Conservation (phyloP, 2,888 invertebrate species). For the Amblyteles armatorius region DNA sequence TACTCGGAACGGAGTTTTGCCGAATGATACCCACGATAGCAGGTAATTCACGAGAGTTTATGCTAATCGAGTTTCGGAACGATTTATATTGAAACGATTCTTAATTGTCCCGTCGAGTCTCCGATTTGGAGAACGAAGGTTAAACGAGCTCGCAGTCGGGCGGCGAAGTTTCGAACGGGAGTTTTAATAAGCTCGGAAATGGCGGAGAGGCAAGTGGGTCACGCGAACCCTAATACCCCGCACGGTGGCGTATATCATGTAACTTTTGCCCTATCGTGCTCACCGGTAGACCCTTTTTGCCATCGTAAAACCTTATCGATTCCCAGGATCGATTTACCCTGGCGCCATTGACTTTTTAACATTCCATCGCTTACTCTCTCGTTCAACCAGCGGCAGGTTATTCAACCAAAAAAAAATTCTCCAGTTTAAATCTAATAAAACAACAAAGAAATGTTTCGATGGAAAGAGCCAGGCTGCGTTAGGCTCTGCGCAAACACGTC, state of each 20-base stretch:
- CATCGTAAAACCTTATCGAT: constrained; percentile 53
- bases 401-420: not conserved
- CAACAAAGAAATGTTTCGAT: constrained; percentile 6
- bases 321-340: constrained; percentile 47
- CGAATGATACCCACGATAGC: not conserved
- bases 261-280: constrained; percentile 41
- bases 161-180: constrained; percentile 46
- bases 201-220: constrained; percentile 69
- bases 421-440: constrained; percentile 4
- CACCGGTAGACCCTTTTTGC: constrained; percentile 30
- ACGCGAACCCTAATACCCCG: constrained; percentile 60
- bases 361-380: constrained; percentile 25
- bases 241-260: constrained; percentile 40
- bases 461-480: not conserved
- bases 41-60: constrained; percentile 19
- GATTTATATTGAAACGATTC: constrained; percentile 52
- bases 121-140: constrained; percentile 12
- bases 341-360: constrained; percentile 43
- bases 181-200: constrained; percentile 54
- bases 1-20: not conserved
- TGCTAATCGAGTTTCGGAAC: constrained; percentile 31
- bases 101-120: constrained; percentile 50
- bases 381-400: not conserved
- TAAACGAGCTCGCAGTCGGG: constrained; percentile 32
- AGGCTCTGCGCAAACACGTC: not conserved